Evolutionary conservation across 2,888 invertebrate genomes (phyloP).

Genomic region (Hesperia comma): DNA sequence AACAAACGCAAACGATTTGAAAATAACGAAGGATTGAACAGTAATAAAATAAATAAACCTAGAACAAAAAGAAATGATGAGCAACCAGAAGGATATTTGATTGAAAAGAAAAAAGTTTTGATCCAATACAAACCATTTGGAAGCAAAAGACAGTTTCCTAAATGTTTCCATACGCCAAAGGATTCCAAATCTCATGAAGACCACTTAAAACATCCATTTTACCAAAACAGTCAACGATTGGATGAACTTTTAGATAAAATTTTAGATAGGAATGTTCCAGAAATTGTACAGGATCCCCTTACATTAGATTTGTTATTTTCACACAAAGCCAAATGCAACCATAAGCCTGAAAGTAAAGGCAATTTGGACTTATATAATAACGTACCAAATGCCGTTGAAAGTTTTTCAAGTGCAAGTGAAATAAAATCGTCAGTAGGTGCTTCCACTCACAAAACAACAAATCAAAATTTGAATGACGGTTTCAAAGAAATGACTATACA

Average conservation of each 20-base stretch:
- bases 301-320: conserved; percentile 10
- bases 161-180: conserved; percentile 61
- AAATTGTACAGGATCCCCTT: not conserved
- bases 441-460: not conserved
- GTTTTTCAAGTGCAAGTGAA: not conserved
- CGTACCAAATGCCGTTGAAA: not conserved
- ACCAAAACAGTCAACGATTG: conserved; percentile 61
- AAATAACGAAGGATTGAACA: conserved; percentile 19
- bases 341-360: conserved; percentile 4
- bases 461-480: not conserved
- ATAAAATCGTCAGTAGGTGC: not conserved
- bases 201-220: conserved; percentile 64
- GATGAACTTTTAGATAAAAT: conserved; percentile 61
- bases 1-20: conserved; percentile 25
- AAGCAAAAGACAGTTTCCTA: conserved; percentile 52
- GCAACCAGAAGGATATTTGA: conserved; percentile 52
- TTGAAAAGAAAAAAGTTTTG: conserved; percentile 60
- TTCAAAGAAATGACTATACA: not conserved
- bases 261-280: conserved; percentile 51
- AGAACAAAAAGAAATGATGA: conserved; percentile 38
- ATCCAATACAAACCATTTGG: conserved; percentile 53
- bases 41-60: conserved; percentile 13
- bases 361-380: not conserved
- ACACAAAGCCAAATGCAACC: conserved; percentile 17
- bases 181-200: conserved; percentile 59